These are phyloP conservation scores for Mormyrops boulengeri DNA, from an alignment of 2,797 vertebrate species.

Conservation along the genomic window DNA sequence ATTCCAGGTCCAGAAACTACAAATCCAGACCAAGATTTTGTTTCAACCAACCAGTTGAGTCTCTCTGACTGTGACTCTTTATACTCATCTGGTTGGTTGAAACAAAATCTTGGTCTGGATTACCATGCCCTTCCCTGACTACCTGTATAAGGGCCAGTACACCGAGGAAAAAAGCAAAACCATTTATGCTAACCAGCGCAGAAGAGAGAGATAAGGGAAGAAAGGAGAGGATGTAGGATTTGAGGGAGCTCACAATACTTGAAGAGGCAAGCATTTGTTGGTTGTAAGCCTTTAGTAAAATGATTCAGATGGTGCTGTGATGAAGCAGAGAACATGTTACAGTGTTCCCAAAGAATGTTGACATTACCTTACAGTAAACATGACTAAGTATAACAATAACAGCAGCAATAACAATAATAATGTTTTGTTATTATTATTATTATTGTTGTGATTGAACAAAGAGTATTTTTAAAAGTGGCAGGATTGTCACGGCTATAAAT, in stretches of 20 bases:
- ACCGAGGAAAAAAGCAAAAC: neutral
- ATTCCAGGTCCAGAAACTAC: neutral
- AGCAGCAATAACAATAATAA: neutral
- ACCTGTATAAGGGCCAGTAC: neutral
- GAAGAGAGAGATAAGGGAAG: neutral
- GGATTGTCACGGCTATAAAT: neutral
- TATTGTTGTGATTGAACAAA: neutral
- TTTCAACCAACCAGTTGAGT: neutral
- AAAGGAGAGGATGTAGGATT: neutral
- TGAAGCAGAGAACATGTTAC: neutral
- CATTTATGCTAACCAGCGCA: neutral
- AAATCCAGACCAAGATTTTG: neutral
- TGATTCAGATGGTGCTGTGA: neutral
- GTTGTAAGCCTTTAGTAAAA: neutral
- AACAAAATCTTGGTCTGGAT: neutral
- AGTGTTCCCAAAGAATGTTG: neutral
- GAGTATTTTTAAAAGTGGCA: neutral
- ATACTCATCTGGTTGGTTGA: neutral
- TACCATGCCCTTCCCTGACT: neutral
- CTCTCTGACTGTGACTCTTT: neutral
- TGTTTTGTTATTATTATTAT: neutral
- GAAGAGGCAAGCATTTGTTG: neutral
- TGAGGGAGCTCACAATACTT: neutral
- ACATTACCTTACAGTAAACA: neutral
- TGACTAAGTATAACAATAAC: neutral